These are phyloP conservation scores for Pluvialis apricaria DNA, from an alignment of 2,113 vertebrate species.

Conservation along the genomic window DNA sequence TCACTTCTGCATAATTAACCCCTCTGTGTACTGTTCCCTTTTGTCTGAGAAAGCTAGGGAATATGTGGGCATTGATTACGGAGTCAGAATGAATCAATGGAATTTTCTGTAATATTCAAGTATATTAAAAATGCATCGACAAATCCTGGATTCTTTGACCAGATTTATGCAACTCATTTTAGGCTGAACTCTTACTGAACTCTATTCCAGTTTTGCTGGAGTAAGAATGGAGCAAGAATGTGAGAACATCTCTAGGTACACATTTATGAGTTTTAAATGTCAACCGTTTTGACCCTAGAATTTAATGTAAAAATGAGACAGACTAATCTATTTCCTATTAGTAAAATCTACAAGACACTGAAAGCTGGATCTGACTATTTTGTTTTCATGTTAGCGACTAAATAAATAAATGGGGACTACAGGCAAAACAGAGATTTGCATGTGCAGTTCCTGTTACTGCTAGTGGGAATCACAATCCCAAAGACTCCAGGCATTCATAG, in stretches of 20 bases:
- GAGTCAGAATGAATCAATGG: not conserved
- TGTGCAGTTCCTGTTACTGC: not conserved
- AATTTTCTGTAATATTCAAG: not conserved
- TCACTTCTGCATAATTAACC: not conserved
- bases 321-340: not conserved
- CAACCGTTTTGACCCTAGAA: not conserved
- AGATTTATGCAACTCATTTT: not conserved
- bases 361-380: not conserved
- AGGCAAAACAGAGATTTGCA: not conserved
- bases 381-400: not conserved
- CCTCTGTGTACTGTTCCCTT: not conserved
- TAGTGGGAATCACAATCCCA: not conserved
- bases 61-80: not conserved
- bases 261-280: not conserved
- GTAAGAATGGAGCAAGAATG: not conserved
- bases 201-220: not conserved
- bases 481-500: not conserved
- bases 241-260: not conserved
- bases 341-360: not conserved
- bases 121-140: not conserved
- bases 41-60: not conserved
- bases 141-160: not conserved
- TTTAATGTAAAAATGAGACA: not conserved
- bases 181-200: constrained; percentile 22
- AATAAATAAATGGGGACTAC: not conserved